Evolutionary conservation across 1,140 invertebrate genomes (phyloP), one percentile per base, ranked within the genome.

Genomic region (Pseudachorutes palmiensis): DNA sequence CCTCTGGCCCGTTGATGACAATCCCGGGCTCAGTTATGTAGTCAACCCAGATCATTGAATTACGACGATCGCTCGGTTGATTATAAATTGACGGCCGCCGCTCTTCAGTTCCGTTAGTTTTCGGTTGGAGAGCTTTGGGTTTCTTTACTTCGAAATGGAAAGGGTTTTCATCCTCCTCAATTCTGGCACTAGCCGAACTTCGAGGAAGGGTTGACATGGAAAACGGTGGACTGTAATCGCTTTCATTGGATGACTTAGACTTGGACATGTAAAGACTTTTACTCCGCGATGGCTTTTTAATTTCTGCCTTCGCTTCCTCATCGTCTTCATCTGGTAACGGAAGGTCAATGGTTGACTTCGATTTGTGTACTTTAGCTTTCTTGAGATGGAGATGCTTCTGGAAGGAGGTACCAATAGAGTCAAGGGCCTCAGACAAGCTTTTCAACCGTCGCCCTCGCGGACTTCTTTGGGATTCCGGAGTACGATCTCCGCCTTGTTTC

Each of bases 31-130:
- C 69, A 3, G 64, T 61, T 0, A 70, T 29, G 29, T 57, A 70
- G 26, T 66, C 69, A 2, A 70, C 65, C 69, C 69, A 70, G 14
- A 58, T 45, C 22, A 64, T 36, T 0, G 62, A 67, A 1, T 9
- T 58, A 19, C 63, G n/a, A 16, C 26, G 30, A 14, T 61, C 28
- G 16, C 5, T 24, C 12, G 28, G 12, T 61, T 61, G 28, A 5
- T 29, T 5, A 24, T 29, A 61, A 22, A 28, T 22, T 9, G 26
- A 22, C 24, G 26, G 26, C 24, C 9, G 26, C 9, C 51, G 24
- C 26, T 19, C 31, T 9, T 19, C 28, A n/a, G n/a, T n/a, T n/a
- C n/a, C n/a, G n/a, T n/a, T n/a, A n/a, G n/a, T n/a, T n/a, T n/a
- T n/a, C n/a, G n/a, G n/a, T n/a, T n/a, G n/a, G n/a, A n/a, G n/a